Percentiles rank a stretch among this genome's conserved stretches.
phyloP scores from a whole-genome alignment of 2,888 invertebrate species.

The Dermolepida albohirtum region DNA sequence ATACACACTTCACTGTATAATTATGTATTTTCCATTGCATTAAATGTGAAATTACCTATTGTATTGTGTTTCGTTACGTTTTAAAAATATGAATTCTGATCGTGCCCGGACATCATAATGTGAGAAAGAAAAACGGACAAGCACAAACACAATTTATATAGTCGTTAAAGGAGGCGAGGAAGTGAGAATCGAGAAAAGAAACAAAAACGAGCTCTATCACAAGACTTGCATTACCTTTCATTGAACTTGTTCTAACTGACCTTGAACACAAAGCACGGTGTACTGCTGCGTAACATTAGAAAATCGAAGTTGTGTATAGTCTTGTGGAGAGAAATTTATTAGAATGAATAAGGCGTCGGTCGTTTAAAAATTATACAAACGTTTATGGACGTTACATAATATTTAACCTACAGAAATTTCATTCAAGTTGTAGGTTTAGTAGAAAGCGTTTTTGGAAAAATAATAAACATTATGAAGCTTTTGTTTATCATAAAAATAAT shows the following conservation, averaged over 20 bases:
- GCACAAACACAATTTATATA: conserved; percentile 51
- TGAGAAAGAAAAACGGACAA: conserved; percentile 38
- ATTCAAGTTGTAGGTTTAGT: too few species aligned
- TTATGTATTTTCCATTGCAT: conserved; percentile 1
- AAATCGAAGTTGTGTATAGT: conserved; percentile 16
- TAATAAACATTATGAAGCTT: too few species aligned
- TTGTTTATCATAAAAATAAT: too few species aligned
- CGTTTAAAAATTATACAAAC: too few species aligned
- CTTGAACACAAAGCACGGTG: conserved; percentile 44
- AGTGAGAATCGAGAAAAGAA: conserved; percentile 47
- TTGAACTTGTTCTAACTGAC: conserved; percentile 50
- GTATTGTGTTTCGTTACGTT: conserved; percentile 7
- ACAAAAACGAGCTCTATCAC: conserved; percentile 49
- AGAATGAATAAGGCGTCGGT: too few species aligned
- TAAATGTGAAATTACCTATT: background rate
- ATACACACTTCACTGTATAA: background rate
- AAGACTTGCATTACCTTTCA: conserved; percentile 48
- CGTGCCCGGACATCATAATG: conserved; percentile 13
- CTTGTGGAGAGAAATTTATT: too few species aligned
- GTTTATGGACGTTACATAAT: too few species aligned
- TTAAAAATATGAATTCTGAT: conserved; percentile 28
- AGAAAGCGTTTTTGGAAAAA: too few species aligned
- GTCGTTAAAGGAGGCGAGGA: conserved; percentile 46
- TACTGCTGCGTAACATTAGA: conserved; percentile 25
- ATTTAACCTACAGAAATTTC: too few species aligned